phyloP scores from a whole-genome alignment of 2,888 invertebrate genomes.

The Torymus aiolomorphi region DNA sequence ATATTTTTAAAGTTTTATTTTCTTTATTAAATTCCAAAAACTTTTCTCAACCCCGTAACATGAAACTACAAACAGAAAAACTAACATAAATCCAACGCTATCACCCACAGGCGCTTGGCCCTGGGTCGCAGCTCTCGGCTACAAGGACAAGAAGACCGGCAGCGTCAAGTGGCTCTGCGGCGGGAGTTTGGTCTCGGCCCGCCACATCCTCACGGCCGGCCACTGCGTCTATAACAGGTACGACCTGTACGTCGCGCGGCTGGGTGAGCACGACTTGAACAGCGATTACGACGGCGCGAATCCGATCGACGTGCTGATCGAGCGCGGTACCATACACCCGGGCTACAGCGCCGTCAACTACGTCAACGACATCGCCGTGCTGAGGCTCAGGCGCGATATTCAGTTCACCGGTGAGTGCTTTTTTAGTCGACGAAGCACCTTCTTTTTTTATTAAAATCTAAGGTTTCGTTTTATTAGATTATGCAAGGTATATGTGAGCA shows the following conservation, averaged over 20 bases:
- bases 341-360: constrained; percentile 80
- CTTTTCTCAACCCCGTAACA: no score
- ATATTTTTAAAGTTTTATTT: no score
- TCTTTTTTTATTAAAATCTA: no score
- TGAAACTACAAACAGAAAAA: no score
- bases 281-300: constrained; percentile 81
- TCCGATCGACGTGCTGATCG: constrained; percentile 80
- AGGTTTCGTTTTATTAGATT: no score
- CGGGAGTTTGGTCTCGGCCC: constrained; percentile 81
- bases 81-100: no score
- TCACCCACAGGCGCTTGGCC: constrained; percentile 83
- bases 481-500: not conserved
- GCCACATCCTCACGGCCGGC: constrained; percentile 87
- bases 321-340: constrained; percentile 81
- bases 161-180: constrained; percentile 79
- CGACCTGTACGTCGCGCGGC: constrained; percentile 77
- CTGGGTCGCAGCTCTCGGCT: constrained; percentile 87
- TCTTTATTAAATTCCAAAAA: no score
- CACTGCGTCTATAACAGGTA: constrained; percentile 82
- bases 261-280: constrained; percentile 86
- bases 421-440: no score
- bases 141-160: constrained; percentile 75
- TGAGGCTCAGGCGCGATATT: constrained; percentile 80
- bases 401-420: constrained; percentile 77
- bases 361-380: constrained; percentile 87